These are phyloP conservation scores for Scotopteryx bipunctaria DNA, from an alignment of 2,888 invertebrate genomes.

Conservation along the genomic window DNA sequence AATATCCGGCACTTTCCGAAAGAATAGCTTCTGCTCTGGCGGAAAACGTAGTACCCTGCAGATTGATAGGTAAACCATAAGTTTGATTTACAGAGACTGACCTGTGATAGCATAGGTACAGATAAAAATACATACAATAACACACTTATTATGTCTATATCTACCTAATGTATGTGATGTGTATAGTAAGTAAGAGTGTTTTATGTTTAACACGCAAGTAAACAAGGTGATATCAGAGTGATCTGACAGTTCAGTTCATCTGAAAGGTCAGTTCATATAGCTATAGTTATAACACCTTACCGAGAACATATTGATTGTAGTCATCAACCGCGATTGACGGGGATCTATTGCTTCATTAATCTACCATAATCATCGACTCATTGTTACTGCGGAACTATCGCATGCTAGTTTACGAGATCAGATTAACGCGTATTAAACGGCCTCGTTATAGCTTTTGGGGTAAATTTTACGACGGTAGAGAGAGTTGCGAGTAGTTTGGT, in stretches of 20 bases:
- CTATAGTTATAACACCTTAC: constrained; percentile 34
- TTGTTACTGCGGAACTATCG: constrained; percentile 39
- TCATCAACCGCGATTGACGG: constrained; percentile 51
- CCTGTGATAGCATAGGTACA: no score
- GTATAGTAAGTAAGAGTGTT: no score
- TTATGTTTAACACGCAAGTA: constrained; percentile 22
- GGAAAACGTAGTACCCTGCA: no score
- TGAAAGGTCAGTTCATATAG: no score
- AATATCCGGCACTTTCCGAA: background rate
- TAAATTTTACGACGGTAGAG: constrained; percentile 37
- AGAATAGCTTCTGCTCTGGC: no score
- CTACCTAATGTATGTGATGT: no score
- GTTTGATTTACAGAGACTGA: no score
- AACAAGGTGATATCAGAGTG: constrained; percentile 29
- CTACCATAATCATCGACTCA: constrained; percentile 49
- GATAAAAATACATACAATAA: no score
- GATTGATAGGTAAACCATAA: no score
- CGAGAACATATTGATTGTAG: constrained; percentile 49
- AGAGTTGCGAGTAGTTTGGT: constrained; percentile 14
- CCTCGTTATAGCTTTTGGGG: constrained; percentile 29
- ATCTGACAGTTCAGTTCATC: constrained; percentile 34
- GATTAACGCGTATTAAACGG: constrained; percentile 26
- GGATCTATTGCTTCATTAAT: constrained; percentile 61
- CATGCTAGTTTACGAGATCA: constrained; percentile 19
- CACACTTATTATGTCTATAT: no score